Evolutionary conservation across 1,140 invertebrate genomes (phyloP).

Genomic region (Lysiphlebus fabarum): DNA sequence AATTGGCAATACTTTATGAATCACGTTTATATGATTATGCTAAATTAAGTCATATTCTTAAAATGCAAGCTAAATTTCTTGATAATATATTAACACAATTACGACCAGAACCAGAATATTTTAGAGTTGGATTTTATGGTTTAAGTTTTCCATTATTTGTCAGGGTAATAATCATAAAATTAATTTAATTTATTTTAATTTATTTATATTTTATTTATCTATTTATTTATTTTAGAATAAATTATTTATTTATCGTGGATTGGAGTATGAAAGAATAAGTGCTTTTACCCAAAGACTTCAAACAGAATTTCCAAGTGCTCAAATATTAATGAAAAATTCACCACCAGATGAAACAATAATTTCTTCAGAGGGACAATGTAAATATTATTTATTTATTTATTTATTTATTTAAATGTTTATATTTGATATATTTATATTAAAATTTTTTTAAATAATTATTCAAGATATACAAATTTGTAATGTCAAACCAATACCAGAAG

Average conservation of each 20-base stretch:
- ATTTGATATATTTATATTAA: constrained; percentile 1
- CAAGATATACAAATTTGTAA: constrained; percentile 90
- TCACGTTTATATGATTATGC: constrained; percentile 86
- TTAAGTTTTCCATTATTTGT: constrained; percentile 91
- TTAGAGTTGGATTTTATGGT: constrained; percentile 94
- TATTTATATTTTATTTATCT: constrained; percentile 11
- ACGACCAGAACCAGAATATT: constrained; percentile 92
- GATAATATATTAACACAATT: constrained; percentile 86
- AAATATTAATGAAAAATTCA: constrained; percentile 87
- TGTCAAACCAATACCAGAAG: constrained; percentile 80
- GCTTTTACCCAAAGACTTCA: constrained; percentile 92
- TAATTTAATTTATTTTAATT: constrained; percentile 7
- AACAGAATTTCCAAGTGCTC: constrained; percentile 87
- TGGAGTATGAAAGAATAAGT: constrained; percentile 92
- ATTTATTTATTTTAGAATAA: constrained; percentile 72
- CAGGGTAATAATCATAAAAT: constrained; percentile 66
- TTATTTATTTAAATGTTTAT: background rate
- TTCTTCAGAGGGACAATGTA: constrained; percentile 81
- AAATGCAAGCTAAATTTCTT: constrained; percentile 83
- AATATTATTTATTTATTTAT: constrained; percentile 31
- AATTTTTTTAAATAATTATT: constrained; percentile 5
- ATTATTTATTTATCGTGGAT: constrained; percentile 92
- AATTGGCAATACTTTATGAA: constrained; percentile 87
- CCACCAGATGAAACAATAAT: constrained; percentile 83
- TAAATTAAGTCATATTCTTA: constrained; percentile 79